Evolutionary conservation across 2,888 invertebrate species (phyloP).

Genomic region (Glyphotaelius pellucidus): DNA sequence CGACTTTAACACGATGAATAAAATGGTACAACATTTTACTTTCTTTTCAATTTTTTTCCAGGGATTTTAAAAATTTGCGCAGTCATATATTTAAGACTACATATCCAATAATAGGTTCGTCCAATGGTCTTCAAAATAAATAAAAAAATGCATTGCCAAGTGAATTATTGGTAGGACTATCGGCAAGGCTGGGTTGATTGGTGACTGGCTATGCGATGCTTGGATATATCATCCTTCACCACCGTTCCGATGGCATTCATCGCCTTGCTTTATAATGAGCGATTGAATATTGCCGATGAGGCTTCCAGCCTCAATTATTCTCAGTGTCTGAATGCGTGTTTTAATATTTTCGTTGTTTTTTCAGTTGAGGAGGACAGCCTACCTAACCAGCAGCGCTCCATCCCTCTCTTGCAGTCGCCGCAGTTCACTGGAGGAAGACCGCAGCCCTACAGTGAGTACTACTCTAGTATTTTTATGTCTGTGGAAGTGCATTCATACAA

Average conservation of each 20-base stretch:
- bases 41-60: not conserved
- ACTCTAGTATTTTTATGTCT: not conserved
- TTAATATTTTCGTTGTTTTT: conserved; percentile 14
- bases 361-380: conserved; percentile 73
- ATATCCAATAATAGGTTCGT: not conserved
- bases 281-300: not conserved
- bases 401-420: conserved; percentile 92
- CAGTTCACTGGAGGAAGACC: conserved; percentile 90
- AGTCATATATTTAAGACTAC: not conserved
- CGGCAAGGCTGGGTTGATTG: not conserved
- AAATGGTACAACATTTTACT: not conserved
- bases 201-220: not conserved
- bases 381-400: conserved; percentile 80
- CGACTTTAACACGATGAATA: not conserved
- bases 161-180: not conserved
- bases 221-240: not conserved
- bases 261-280: no score
- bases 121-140: not conserved
- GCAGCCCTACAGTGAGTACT: conserved; percentile 91
- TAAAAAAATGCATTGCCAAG: not conserved
- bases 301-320: not conserved
- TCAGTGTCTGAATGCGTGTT: not conserved
- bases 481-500: not conserved
- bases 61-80: not conserved
- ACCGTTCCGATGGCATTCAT: not conserved